Evolutionary conservation across 1,140 invertebrate genomes (phyloP).

Genomic region (Micrasema minimum): DNA sequence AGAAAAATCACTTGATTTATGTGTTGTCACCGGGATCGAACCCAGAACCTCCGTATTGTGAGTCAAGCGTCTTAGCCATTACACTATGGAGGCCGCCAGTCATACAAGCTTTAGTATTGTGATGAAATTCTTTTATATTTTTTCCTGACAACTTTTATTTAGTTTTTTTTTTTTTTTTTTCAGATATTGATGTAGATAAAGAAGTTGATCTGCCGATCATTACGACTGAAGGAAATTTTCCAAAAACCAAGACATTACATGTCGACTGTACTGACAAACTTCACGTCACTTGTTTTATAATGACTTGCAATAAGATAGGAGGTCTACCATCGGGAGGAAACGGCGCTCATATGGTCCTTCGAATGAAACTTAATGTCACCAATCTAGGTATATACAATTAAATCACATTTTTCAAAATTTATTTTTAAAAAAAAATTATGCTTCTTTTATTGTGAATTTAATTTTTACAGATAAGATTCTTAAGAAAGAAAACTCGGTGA

Average conservation of each 20-base stretch:
- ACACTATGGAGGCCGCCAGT: too few species aligned
- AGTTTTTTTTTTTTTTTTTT: not conserved
- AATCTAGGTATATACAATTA: conserved; percentile 20
- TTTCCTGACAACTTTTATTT: too few species aligned
- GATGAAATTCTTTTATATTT: too few species aligned
- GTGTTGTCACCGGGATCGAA: too few species aligned
- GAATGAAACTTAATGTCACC: conserved; percentile 9
- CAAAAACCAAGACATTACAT: not conserved
- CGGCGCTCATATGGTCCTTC: conserved; percentile 14
- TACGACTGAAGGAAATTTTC: not conserved
- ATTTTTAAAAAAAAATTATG: too few species aligned
- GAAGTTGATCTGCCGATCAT: not conserved
- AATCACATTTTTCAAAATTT: too few species aligned
- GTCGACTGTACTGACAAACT: conserved; percentile 19
- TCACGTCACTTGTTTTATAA: conserved; percentile 13
- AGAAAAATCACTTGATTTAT: too few species aligned
- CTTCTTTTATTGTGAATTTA: not conserved
- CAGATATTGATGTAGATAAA: conserved; percentile 7
- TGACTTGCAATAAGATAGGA: conserved; percentile 8
- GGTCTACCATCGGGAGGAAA: conserved; percentile 6
- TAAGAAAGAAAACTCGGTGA: conserved; percentile 21
- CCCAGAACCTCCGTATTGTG: too few species aligned
- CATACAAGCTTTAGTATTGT: too few species aligned
- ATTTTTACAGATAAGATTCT: conserved; percentile 32
- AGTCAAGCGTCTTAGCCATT: too few species aligned